phyloP scores from a whole-genome alignment of 2,797 vertebrate species.

The Lycodopsis pacificus region DNA sequence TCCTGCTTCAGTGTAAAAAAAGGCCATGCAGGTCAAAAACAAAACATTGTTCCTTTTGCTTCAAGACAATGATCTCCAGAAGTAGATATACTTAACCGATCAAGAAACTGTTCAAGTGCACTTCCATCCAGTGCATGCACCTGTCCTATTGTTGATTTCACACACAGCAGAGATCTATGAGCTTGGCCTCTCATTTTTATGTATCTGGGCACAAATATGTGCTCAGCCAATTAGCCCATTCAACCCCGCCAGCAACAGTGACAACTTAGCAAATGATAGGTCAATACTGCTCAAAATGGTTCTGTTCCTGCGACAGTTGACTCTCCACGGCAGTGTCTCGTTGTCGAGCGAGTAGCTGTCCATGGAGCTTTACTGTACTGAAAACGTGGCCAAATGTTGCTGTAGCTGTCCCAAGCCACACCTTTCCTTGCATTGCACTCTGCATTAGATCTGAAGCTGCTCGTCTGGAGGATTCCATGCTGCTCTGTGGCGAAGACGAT shows the following conservation, averaged over 20 bases:
- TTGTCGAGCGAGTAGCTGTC: conserved; percentile 26
- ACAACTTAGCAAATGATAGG: conserved; percentile 27
- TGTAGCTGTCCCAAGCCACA: conserved; percentile 34
- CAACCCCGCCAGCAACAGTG: conserved; percentile 6
- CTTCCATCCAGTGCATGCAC: neutral
- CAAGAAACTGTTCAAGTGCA: neutral
- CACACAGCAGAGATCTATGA: neutral
- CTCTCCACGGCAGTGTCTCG: conserved; percentile 24
- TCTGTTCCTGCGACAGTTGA: conserved; percentile 40
- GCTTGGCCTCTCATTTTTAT: neutral
- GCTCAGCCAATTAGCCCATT: neutral
- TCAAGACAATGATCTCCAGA: neutral
- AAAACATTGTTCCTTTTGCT: neutral
- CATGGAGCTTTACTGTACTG: conserved; percentile 59
- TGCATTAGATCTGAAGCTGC: conserved; percentile 24
- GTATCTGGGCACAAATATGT: conserved; percentile 1
- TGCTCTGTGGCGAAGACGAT: conserved; percentile 1
- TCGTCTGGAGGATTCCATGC: conserved; percentile 24
- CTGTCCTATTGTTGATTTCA: conserved; percentile 5
- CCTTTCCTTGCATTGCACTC: conserved; percentile 16
- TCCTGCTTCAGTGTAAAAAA: neutral
- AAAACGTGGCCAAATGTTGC: conserved; percentile 47
- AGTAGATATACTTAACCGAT: neutral
- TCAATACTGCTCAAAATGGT: conserved; percentile 28
- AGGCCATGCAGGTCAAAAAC: neutral